Evolutionary conservation across 2,888 invertebrate genomes (phyloP), one percentile per base, ranked within the genome.

Genomic region (Aphidoletes aphidimyza): DNA sequence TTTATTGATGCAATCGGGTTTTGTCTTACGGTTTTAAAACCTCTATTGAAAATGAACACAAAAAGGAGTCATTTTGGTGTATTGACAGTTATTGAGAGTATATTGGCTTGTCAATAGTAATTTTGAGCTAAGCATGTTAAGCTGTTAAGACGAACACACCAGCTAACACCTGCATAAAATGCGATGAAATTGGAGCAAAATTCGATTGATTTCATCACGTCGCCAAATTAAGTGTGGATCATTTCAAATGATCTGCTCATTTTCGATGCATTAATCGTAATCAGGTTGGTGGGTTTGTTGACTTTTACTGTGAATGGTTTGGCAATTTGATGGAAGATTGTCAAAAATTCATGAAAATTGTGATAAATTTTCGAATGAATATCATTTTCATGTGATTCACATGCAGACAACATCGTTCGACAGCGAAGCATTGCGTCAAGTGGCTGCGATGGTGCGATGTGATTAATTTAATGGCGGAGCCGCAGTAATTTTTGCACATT

Each of bases 191-290:
- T 69, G 30, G 30, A 69, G 30, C 30, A 69, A 26, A 69, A 69
- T 69, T 69, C 3, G 14, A 69, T 69, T 69, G 69, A 69, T 69
- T n/a, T 69, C 69, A 69, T 69, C 69, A 69, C 1, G 30, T 69
- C 69, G 34, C 69, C 8, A 30, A 26, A 69, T 69, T 30, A 69
- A 69, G 30, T 69, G 17, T 11, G 69, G 11, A 69, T 30, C 2
- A 9, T 47, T 54, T n/a, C 54, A 26, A 54, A 54, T 26, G 26
- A 54, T 17, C 47, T 17, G 22, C 69, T 69, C 30, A 30, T 69
- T 69, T 69, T 69, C 30, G 34, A 69, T 69, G 34, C 69, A 69
- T 69, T 69, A 69, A 69, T 69, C 69, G 30, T 69, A 69, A 69
- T 69, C 30, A 0, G 30, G 30, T 69, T 34, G 30, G 2, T 30